Conservation (phyloP, 2,113 vertebrate species). For the Plectropomus leopardus region DNA sequence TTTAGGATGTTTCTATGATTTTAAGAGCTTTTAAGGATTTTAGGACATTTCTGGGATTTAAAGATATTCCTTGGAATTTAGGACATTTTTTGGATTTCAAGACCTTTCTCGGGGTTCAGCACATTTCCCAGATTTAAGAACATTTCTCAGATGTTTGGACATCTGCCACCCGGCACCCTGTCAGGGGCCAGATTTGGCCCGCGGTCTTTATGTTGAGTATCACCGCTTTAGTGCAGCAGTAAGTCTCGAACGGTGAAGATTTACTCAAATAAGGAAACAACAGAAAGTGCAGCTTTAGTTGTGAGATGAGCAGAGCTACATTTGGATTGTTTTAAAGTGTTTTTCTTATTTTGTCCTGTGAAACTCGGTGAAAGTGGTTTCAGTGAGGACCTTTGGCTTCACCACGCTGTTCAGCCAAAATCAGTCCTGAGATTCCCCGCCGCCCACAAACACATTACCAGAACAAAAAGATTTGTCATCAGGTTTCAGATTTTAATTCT, state of each 20-base stretch:
- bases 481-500: slow-evolving; percentile 2
- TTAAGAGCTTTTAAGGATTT: too few relatives aligned
- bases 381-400: not conserved
- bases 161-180: too few relatives aligned
- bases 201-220: too few relatives aligned
- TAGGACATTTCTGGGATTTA: too few relatives aligned
- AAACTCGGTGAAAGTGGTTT: not conserved
- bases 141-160: too few relatives aligned
- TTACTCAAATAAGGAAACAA: not conserved
- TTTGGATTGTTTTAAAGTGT: not conserved
- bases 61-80: too few relatives aligned
- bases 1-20: too few relatives aligned
- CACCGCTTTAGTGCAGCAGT: too few relatives aligned
- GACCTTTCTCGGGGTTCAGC: too few relatives aligned
- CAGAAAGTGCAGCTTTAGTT: not conserved
- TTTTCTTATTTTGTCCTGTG: not conserved
- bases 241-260: not conserved
- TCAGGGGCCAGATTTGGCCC: too few relatives aligned
- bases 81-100: too few relatives aligned
- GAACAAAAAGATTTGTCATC: not conserved
- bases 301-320: not conserved
- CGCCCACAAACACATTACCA: slow-evolving; percentile 17
- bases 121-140: too few relatives aligned
- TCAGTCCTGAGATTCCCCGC: not conserved
- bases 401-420: not conserved